Evolutionary conservation across 2,113 vertebrate genomes (phyloP).

Genomic region (Hoplias malabaricus): DNA sequence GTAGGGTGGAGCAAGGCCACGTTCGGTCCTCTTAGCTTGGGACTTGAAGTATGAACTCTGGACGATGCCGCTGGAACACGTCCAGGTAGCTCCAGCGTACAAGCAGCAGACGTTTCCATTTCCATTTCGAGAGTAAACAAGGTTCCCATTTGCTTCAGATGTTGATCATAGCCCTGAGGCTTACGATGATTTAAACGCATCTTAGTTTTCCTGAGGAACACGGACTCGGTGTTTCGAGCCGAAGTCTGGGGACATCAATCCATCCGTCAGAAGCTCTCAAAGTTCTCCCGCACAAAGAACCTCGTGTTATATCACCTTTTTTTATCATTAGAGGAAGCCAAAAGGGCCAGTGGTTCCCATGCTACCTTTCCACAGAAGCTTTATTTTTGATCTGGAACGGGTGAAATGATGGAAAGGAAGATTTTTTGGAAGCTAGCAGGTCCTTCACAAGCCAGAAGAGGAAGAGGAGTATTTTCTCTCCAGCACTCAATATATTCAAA

Average conservation of each 20-base stretch:
- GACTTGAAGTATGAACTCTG: constrained; percentile 40
- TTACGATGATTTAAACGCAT: constrained; percentile 30
- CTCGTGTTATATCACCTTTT: not conserved
- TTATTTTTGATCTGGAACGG: constrained; percentile 9
- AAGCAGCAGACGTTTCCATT: constrained; percentile 30
- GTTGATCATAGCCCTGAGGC: not conserved
- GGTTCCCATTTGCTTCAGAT: constrained; percentile 2
- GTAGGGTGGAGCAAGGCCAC: constrained; percentile 31
- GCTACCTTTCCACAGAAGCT: not conserved
- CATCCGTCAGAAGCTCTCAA: not conserved
- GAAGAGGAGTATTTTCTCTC: constrained; percentile 39
- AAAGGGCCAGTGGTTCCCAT: not conserved
- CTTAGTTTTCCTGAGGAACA: not conserved
- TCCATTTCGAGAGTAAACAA: not conserved
- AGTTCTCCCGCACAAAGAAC: not conserved
- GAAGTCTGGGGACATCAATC: constrained; percentile 1
- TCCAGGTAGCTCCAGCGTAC: constrained; percentile 28
- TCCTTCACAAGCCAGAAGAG: constrained; percentile 14
- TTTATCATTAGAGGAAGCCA: not conserved
- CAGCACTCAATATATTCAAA: constrained; percentile 26
- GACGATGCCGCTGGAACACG: constrained; percentile 36
- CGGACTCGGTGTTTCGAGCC: not conserved
- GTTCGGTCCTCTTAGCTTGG: constrained; percentile 29
- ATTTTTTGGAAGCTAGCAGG: constrained; percentile 6
- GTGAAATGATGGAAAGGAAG: not conserved